phyloP scores from a whole-genome alignment of 2,797 vertebrate species.

The Leucoraja ocellata region DNA sequence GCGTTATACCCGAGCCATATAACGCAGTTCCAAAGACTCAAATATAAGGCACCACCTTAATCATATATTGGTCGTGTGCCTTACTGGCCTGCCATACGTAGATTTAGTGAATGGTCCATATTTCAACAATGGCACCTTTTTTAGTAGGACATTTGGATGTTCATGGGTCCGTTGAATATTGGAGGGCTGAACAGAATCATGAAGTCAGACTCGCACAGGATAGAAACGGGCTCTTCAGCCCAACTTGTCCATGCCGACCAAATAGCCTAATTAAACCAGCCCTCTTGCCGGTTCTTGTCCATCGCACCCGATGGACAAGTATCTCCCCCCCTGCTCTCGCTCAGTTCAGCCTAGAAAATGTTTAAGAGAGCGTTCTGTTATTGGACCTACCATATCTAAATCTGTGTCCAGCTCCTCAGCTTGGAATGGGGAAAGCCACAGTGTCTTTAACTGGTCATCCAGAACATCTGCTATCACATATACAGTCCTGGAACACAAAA shows the following conservation, averaged over 20 bases:
- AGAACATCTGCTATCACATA: conserved; percentile 86
- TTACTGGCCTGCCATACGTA: background rate
- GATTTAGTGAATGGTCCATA: background rate
- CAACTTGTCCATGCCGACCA: no score
- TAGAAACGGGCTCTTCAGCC: no score
- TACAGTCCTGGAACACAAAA: conserved; percentile 69
- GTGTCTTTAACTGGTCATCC: conserved; percentile 92
- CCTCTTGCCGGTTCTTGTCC: no score
- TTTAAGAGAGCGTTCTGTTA: background rate
- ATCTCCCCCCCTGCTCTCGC: no score
- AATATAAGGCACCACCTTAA: background rate
- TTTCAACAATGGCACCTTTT: background rate
- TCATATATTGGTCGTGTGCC: background rate
- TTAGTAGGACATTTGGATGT: background rate
- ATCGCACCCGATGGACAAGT: no score
- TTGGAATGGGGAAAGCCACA: conserved; percentile 96
- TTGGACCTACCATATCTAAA: conserved; percentile 73
- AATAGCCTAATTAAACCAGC: no score
- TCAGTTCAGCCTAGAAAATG: conserved; percentile 27
- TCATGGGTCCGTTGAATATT: background rate
- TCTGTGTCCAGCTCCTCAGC: conserved; percentile 89
- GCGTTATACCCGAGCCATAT: background rate
- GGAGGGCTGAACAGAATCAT: no score
- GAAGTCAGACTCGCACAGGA: no score
- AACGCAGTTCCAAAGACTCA: background rate